Percentiles rank a stretch among this genome's conserved stretches.
These are phyloP conservation scores for Aphidius ervi DNA, from an alignment of 1,140 invertebrate species.

Conservation along the genomic window DNA sequence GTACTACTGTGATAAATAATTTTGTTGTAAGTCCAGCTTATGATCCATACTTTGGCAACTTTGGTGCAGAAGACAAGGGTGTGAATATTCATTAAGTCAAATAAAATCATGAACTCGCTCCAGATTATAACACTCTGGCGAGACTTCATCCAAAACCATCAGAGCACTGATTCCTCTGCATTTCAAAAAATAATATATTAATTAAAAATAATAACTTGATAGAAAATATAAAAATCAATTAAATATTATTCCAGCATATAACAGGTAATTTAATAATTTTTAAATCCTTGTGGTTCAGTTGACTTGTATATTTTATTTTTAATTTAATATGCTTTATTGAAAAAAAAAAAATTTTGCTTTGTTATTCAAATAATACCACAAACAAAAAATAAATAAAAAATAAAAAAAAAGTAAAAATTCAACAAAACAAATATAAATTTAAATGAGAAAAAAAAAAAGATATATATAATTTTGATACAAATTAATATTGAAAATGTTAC, in stretches of 20 bases:
- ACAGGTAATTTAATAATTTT: constrained; percentile 49
- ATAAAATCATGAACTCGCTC: constrained; percentile 43
- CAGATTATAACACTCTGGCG: constrained; percentile 28
- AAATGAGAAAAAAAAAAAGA: too few species aligned
- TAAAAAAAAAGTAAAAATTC: too few species aligned
- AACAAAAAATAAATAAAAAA: constrained; percentile 27
- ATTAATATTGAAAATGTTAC: constrained; percentile 27
- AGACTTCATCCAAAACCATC: constrained; percentile 53
- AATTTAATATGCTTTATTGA: constrained; percentile 6
- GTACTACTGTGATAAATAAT: too few species aligned
- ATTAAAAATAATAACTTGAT: too few species aligned
- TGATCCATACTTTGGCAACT: constrained; percentile 55
- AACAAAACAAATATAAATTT: too few species aligned
- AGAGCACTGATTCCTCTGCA: constrained; percentile 55
- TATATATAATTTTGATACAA: constrained; percentile 28
- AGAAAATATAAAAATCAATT: too few species aligned
- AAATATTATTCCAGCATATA: constrained; percentile 45
- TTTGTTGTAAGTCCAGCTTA: constrained; percentile 40
- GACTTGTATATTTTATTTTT: constrained; percentile 20
- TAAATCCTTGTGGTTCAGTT: constrained; percentile 51
- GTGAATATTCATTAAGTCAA: constrained; percentile 34
- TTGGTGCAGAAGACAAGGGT: constrained; percentile 54
- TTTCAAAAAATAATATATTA: constrained; percentile 50
- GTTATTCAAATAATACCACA: constrained; percentile 46
- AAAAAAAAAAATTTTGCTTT: constrained; percentile 34